Percentiles rank a stretch among this genome's conserved stretches.
Conservation (phyloP, 2,113 vertebrate species). For the Tautogolabrus adspersus region DNA sequence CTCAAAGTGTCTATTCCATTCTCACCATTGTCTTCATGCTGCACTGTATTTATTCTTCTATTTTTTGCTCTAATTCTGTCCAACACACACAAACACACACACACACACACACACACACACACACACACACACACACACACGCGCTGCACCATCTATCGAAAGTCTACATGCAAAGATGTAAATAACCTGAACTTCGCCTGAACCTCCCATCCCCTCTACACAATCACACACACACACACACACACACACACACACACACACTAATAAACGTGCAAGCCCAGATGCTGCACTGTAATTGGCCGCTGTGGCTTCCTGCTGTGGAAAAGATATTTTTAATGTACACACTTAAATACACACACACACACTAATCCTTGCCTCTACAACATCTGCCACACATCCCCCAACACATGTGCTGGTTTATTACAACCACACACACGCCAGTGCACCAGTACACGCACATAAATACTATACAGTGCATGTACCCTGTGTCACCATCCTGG, state of each 20-base stretch:
- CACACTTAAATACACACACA: slow-evolving; percentile 51
- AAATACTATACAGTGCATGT: background rate
- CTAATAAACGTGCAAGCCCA: slow-evolving; percentile 78
- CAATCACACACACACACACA: slow-evolving; percentile 40
- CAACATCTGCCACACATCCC: slow-evolving; percentile 76
- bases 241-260: slow-evolving; percentile 46
- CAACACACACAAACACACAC: slow-evolving; percentile 42
- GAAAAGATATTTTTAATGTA: slow-evolving; percentile 82
- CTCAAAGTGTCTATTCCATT: slow-evolving; percentile 15
- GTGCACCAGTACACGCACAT: background rate
- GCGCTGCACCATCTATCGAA: slow-evolving; percentile 55
- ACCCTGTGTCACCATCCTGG: slow-evolving; percentile 39
- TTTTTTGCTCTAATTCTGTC: slow-evolving; percentile 61
- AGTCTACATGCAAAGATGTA: slow-evolving; percentile 68
- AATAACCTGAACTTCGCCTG: slow-evolving; percentile 77
- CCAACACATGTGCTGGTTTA: slow-evolving; percentile 66
- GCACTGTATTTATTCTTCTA: slow-evolving; percentile 42
- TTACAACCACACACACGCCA: slow-evolving; percentile 40
- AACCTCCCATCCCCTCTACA: slow-evolving; percentile 54
- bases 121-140: slow-evolving; percentile 56
- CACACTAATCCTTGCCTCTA: slow-evolving; percentile 68
- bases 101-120: slow-evolving; percentile 30
- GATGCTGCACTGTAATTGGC: slow-evolving; percentile 84
- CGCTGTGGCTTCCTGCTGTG: slow-evolving; percentile 80
- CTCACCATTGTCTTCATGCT: slow-evolving; percentile 46